These are phyloP conservation scores for Macrostomum cliftonense DNA, from an alignment of 2,888 invertebrate genomes.

Conservation along the genomic window DNA sequence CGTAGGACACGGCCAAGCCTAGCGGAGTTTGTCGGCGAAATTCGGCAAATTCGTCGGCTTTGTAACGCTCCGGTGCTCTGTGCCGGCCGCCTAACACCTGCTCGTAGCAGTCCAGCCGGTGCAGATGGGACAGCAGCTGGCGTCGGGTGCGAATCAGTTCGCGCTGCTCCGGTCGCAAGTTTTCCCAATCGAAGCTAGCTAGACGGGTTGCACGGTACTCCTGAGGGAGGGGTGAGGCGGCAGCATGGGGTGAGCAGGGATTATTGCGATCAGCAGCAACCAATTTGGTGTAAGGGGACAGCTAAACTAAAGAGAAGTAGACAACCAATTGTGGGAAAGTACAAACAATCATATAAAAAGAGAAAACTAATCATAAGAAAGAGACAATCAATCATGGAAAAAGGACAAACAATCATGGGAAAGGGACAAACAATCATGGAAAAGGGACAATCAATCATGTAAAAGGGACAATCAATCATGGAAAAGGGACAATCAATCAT, in stretches of 20 bases:
- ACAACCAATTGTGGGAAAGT: background rate
- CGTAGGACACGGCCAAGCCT: background rate
- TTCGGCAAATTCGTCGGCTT: background rate
- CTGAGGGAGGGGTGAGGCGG: too few species aligned
- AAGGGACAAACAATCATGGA: too few species aligned
- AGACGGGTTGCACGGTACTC: background rate
- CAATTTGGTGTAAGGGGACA: background rate
- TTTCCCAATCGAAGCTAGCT: constrained; percentile 15
- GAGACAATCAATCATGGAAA: background rate
- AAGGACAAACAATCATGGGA: too few species aligned
- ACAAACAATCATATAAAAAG: background rate
- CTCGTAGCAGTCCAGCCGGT: constrained; percentile 53
- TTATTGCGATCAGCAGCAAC: background rate
- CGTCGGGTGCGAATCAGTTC: constrained; percentile 49
- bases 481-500: too few species aligned
- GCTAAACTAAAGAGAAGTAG: too few species aligned
- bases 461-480: too few species aligned
- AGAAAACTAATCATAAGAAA: too few species aligned
- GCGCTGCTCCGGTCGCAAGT: constrained; percentile 48
- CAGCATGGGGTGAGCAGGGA: too few species aligned
- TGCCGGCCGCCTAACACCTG: constrained; percentile 22
- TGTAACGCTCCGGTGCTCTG: constrained; percentile 1
- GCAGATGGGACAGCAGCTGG: constrained; percentile 51
- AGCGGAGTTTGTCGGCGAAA: constrained; percentile 4
- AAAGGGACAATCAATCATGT: too few species aligned